Percentiles rank a stretch among this genome's conserved stretches.
These are phyloP conservation scores for Melierax canorus DNA, from an alignment of 2,113 vertebrate genomes.

Conservation along the genomic window DNA sequence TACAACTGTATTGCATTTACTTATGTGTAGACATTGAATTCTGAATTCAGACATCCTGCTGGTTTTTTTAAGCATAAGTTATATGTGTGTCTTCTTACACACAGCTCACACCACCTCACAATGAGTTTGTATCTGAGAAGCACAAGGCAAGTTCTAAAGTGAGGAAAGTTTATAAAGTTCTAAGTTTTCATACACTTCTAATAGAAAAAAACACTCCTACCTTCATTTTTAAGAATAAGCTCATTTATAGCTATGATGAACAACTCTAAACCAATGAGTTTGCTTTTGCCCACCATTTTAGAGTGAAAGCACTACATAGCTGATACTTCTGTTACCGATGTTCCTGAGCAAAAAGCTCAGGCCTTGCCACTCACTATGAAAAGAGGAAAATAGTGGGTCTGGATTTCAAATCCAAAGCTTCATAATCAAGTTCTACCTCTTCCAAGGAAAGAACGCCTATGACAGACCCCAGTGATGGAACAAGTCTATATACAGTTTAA, in stretches of 20 bases:
- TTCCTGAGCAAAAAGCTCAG: background rate
- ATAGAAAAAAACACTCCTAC: fast-evolving
- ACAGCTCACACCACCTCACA: background rate
- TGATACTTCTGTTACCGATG: background rate
- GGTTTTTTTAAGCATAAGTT: background rate
- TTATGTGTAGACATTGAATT: background rate
- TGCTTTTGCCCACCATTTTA: background rate
- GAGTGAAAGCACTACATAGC: background rate
- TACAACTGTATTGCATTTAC: background rate
- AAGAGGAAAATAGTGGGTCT: background rate
- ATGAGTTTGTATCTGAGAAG: background rate
- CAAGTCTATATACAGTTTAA: background rate
- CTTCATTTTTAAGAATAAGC: background rate
- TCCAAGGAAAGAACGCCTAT: background rate
- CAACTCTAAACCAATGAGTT: background rate
- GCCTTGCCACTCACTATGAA: background rate
- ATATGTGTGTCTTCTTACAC: background rate
- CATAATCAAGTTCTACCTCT: background rate
- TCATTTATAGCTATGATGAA: background rate
- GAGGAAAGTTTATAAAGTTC: background rate
- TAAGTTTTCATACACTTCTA: background rate
- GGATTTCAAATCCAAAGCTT: background rate
- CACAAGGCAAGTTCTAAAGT: background rate
- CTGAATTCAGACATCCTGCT: background rate
- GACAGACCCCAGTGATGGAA: background rate